Base-by-base conservation (phyloP, 2,797 vertebrate genomes). In the Semaprochilodus insignis region DNA sequence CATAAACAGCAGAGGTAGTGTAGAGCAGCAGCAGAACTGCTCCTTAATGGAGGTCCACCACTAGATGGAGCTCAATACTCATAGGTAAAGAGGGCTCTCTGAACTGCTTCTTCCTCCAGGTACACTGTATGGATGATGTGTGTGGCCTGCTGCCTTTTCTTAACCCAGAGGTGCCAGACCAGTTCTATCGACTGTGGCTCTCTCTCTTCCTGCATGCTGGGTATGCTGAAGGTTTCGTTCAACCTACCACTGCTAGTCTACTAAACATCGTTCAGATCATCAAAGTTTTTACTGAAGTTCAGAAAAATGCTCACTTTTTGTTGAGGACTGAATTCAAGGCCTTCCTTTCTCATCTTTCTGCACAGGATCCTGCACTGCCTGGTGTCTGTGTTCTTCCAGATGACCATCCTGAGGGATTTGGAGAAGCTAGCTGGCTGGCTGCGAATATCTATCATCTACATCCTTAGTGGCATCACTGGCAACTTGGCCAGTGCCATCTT, bases 391-490 rank as follows among this genome's bases (percentile, higher is more conserved):
- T 94, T 97, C 86, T 99, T 99, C 94, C 98, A 99, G 95, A 99
- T 99, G 98, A 98, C 96, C 0, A 96, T 99, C 81, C 92, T 99
- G 84, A 93, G 98, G 81, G 98, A 99, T 92, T 89, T 99, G 85
- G 98, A 99, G 93, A 99, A 99, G 91, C 93, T 99, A 90, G 96
- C 97, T 0, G 98, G 98, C 84, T 99, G 98, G 98, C 95, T 99
- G 82, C 95, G 97, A 83, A 98, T 99, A 90, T 97, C 98, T 86
- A 97, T 99, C 93, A 97, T 99, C 92, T 99, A 99, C 93, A 93
- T 99, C 81, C 92, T 99, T 67, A 99, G 98, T 6, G 98, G 98
- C 75, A 93, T 99, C 94, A 97, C 97, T 0, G 97, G 98, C 34
- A 99, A 99, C 93, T 90, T 99, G 86, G 97, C 98, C 88, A 98